phyloP scores from a whole-genome alignment of 2,888 invertebrate species.

The Drosophila atripex region DNA sequence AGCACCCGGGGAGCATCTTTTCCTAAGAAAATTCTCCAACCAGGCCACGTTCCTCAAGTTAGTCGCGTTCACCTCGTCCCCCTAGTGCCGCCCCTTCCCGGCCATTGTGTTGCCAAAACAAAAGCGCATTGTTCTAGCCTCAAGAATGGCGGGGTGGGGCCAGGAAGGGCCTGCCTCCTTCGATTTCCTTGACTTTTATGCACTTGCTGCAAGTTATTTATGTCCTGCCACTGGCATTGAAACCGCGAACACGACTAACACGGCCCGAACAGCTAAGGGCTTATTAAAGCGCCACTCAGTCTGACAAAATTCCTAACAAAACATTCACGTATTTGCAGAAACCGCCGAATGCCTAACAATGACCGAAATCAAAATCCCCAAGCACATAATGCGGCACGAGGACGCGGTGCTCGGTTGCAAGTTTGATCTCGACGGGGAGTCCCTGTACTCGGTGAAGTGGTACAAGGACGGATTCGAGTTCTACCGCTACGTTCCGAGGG shows the following conservation, averaged over 20 bases:
- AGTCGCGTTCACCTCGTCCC: conserved; percentile 52
- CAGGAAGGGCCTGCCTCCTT: conserved; percentile 55
- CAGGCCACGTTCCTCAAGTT: conserved; percentile 73
- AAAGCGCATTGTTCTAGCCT: conserved; percentile 74
- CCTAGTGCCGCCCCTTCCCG: conserved; percentile 9
- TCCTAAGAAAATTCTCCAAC: conserved; percentile 28
- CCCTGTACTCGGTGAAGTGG: conserved; percentile 95
- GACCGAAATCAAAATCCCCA: conserved; percentile 91
- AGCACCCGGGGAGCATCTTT: conserved; percentile 39
- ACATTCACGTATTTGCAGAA: conserved; percentile 69
- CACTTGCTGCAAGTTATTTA: conserved; percentile 78
- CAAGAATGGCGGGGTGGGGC: not conserved
- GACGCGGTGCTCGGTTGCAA: conserved; percentile 91
- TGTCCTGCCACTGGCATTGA: conserved; percentile 72
- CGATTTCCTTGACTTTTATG: conserved; percentile 79
- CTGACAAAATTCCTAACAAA: conserved; percentile 11
- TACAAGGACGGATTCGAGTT: conserved; percentile 96
- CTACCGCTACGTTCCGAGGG: conserved; percentile 93
- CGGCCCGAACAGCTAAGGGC: conserved; percentile 20
- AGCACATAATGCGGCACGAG: conserved; percentile 91
- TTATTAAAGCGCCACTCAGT: conserved; percentile 38
- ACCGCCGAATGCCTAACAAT: conserved; percentile 87
- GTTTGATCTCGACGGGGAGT: conserved; percentile 92
- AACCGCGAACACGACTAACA: conserved; percentile 15
- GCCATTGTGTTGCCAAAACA: conserved; percentile 70